Evolutionary conservation across 2,797 vertebrate species (phyloP), one percentile per base, ranked within the genome.

Genomic region (Manis pentadactyla): DNA sequence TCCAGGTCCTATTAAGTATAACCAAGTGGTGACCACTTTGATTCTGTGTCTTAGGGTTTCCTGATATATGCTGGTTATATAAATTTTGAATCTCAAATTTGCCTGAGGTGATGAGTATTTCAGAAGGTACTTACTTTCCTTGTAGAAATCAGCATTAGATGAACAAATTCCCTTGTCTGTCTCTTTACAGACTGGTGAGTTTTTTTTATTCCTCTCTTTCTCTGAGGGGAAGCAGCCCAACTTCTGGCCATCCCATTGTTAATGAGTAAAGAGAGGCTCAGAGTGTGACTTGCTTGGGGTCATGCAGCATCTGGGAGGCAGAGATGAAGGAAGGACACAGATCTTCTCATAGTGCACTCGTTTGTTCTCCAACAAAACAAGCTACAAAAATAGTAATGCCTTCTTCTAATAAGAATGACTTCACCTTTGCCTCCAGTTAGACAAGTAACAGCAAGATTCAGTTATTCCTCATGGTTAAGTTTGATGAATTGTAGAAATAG

Each of bases 401-500:
- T 96, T 95, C 74, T 96, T 92, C 90, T 85, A 84, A 53, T 87
- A 95, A 84, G 89, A 96, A 81, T 64, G 93, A 18, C 21, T 92
- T 97, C 96, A 93, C 94, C 94, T 97, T 96, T 96, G 88, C 93
- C 79, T 61, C 71, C 39, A 68, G 31, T 88, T 95, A 94, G 95
- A 96, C 89, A 81, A 93, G 95, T 63, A 96, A 86, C 84, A 78
- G 96, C 79, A 87, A 95, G 95, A 96, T 87, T 93, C 96, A 83
- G 91, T 95, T 95, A 92, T 96, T 96, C 85, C 83, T 97, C 87
- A 53, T 93, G 96, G 96, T 96, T 97, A 96, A 96, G 94, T 77
- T 92, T 96, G 95, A 97, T 95, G 84, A 97, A 97, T 97, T 97
- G 88, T 87, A 97, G 96, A 97, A 97, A 97, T 94, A 95, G 94